A percentile compares a stretch with the other conserved stretches of the same genome.
Conservation (phyloP, 2,888 invertebrate genomes). For the Agriopis aurantiaria region DNA sequence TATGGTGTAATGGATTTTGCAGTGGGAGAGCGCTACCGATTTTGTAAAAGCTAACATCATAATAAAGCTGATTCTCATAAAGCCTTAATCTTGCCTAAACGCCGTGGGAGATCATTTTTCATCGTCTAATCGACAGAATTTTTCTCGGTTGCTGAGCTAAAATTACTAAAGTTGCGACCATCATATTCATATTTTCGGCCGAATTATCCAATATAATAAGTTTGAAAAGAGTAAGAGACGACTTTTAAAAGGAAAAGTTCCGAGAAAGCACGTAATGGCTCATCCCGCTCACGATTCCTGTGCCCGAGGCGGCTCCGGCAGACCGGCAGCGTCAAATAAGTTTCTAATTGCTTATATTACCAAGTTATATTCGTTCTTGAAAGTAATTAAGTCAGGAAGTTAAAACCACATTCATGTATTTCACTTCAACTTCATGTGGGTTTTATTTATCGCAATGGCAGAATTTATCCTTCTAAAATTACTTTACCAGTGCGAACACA, state of each 20-base stretch:
- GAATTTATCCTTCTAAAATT: conserved; percentile 44
- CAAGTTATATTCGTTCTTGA: conserved; percentile 83
- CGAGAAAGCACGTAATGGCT: conserved; percentile 84
- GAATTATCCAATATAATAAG: conserved; percentile 85
- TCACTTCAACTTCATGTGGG: conserved; percentile 60
- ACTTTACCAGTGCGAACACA: conserved; percentile 49
- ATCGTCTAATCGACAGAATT: conserved; percentile 73
- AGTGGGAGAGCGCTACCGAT: conserved; percentile 4
- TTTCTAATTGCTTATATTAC: conserved; percentile 87
- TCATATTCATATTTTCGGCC: conserved; percentile 82
- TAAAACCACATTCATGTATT: conserved; percentile 78
- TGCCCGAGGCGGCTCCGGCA: conserved; percentile 81
- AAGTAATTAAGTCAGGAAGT: conserved; percentile 83
- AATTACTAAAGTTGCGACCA: conserved; percentile 81
- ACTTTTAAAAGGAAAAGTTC: conserved; percentile 86
- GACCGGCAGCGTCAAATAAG: conserved; percentile 85
- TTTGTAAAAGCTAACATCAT: conserved; percentile 33
- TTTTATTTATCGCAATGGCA: conserved; percentile 43
- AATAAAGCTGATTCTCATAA: conserved; percentile 42
- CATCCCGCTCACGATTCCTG: conserved; percentile 83
- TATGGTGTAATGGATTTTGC: not conserved
- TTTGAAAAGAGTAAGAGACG: conserved; percentile 83
- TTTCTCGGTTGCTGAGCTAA: conserved; percentile 66
- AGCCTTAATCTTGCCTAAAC: conserved; percentile 53
- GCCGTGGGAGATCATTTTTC: conserved; percentile 73